These are phyloP conservation scores for Pachycephus smyrnensis DNA, from an alignment of 2,888 invertebrate species.

Conservation along the genomic window DNA sequence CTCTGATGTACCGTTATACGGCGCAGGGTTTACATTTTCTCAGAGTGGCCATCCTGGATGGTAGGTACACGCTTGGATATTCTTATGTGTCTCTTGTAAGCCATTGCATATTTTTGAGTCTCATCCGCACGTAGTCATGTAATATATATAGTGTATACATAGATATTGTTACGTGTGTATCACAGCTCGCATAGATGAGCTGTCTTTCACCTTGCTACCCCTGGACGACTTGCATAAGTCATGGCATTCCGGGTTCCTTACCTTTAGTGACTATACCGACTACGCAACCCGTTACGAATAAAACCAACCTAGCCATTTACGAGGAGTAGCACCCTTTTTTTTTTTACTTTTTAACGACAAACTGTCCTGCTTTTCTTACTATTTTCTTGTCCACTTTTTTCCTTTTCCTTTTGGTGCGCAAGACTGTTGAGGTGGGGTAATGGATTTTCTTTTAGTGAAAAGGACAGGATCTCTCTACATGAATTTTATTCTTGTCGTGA, in stretches of 20 bases:
- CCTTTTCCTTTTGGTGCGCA: background rate
- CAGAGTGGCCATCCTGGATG: slow-evolving; percentile 37
- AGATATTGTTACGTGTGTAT: background rate
- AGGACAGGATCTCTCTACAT: background rate
- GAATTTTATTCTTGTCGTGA: background rate
- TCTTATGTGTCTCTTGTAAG: slow-evolving; percentile 15
- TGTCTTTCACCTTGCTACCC: background rate
- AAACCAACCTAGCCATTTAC: background rate
- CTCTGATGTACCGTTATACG: slow-evolving; percentile 58
- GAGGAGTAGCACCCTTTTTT: background rate
- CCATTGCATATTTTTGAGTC: slow-evolving; percentile 34
- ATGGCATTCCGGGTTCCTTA: background rate
- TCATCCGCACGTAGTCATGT: slow-evolving; percentile 15
- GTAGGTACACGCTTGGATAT: background rate
- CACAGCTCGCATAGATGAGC: background rate
- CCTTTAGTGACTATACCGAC: background rate
- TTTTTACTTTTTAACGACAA: background rate
- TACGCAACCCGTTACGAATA: background rate
- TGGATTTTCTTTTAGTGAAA: background rate
- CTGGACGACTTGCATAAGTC: background rate
- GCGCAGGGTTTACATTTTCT: slow-evolving; percentile 52
- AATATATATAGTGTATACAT: background rate
- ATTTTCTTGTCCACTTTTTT: background rate
- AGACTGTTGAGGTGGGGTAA: background rate
- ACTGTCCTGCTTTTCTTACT: background rate